Base-by-base conservation (phyloP, 2,888 invertebrate species). In the Isoperla grammatica region DNA sequence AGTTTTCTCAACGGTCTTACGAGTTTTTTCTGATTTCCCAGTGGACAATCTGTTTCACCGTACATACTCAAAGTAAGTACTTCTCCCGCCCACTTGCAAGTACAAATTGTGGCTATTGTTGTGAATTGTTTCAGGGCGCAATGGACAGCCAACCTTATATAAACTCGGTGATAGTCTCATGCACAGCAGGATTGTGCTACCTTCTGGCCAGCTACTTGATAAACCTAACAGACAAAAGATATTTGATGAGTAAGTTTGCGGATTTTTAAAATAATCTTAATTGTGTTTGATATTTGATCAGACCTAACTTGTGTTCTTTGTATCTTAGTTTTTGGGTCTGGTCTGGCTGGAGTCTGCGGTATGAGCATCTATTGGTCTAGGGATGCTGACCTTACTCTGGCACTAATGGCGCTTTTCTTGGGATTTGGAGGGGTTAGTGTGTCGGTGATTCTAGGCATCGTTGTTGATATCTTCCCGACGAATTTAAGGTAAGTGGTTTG, bases 141-240 rank as follows among this genome's bases (percentile, higher is more conserved):
- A 78, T 83, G 0, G 79, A 83, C 67, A 64, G 71, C 11, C 75
- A 78, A 53, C 85, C 86, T 6, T 88, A 88, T 65, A 75, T 84
- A 3, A 88, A 88, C 70, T 84, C 85, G 15, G 82, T 84, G 0
- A 81, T 85, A 1, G 85, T 87, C 1, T 82, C 86, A 0, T 70
- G 79, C 0, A 80, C 83, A 0, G 80, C 84, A 0, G 76, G 87
- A 2, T 69, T 82, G 19, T 83, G 84, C 0, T 88, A 85, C 66
- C 75, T 82, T 0, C 73, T 86, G 45, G 86, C 80, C 6, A 79
- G 79, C 23, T 70, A 71, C n/a, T 66, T 82, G 8, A 76, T 83
- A 15, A 79, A 78, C 29, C 70, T 71, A 3, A 43, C 80, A 35
- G 81, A 82, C 37, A 79, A 80, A 62, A 81, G 79, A 65, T 74